phyloP scores from a whole-genome alignment of 2,797 vertebrate genomes.

The Chaunax sp. region DNA sequence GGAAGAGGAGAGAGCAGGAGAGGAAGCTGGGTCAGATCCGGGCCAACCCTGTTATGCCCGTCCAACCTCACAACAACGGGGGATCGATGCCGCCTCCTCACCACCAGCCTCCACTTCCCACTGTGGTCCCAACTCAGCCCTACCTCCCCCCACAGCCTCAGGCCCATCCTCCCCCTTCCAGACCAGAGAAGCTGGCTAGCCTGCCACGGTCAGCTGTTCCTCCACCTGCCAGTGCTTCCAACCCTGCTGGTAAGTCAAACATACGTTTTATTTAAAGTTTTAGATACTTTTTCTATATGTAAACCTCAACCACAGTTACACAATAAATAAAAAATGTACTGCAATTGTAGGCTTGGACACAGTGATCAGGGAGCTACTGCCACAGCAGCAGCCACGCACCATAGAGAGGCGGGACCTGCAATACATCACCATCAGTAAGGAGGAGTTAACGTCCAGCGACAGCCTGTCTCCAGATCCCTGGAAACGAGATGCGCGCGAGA shows the following conservation, averaged over 20 bases:
- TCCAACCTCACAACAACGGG: constrained; percentile 81
- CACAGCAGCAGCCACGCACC: constrained; percentile 97
- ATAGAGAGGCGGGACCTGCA: constrained; percentile 96
- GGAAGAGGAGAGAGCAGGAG: constrained; percentile 95
- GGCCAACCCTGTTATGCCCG: constrained; percentile 85
- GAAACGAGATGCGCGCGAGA: constrained; percentile 97
- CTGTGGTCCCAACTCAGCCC: constrained; percentile 65
- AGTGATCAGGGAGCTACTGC: constrained; percentile 94
- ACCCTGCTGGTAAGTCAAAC: constrained; percentile 59
- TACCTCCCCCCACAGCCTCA: constrained; percentile 75
- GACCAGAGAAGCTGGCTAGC: constrained; percentile 90
- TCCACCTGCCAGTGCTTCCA: constrained; percentile 69
- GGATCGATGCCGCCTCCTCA: constrained; percentile 75
- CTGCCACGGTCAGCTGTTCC: constrained; percentile 81
- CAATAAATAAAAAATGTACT: neutral
- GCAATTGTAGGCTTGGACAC: constrained; percentile 83
- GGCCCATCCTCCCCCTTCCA: constrained; percentile 73
- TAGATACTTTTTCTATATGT: neutral
- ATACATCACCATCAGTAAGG: constrained; percentile 91
- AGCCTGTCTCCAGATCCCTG: constrained; percentile 97
- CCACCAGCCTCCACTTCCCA: constrained; percentile 72
- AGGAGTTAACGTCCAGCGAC: constrained; percentile 92
- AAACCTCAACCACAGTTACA: neutral
- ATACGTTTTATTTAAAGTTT: too few relatives aligned
- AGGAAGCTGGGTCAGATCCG: constrained; percentile 94